Evolutionary conservation across 2,888 invertebrate genomes (phyloP).

Genomic region (Torymus aiolomorphi): DNA sequence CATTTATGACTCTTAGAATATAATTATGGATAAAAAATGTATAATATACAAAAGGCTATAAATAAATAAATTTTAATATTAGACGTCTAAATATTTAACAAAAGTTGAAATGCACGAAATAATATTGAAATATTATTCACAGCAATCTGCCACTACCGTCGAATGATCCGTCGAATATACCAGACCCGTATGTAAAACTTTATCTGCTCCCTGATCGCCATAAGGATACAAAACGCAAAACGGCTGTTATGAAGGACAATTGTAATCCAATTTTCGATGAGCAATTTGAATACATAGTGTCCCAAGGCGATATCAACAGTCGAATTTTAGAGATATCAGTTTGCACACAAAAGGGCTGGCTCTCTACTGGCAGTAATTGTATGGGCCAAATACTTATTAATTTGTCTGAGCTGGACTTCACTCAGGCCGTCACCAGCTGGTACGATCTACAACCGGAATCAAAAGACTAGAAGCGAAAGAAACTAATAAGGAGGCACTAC

Average conservation of each 20-base stretch:
- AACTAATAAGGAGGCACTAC: constrained; percentile 36
- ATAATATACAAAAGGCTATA: no score
- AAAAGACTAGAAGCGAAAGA: constrained; percentile 68
- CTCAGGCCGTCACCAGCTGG: constrained; percentile 85
- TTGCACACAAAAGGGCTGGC: constrained; percentile 90
- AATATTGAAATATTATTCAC: constrained; percentile 59
- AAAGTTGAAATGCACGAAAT: no score
- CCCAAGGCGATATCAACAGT: constrained; percentile 86
- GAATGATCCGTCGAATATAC: constrained; percentile 88
- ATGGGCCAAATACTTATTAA: constrained; percentile 88
- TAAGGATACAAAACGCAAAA: constrained; percentile 92
- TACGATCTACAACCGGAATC: constrained; percentile 82
- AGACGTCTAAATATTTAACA: no score
- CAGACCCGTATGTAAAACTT: constrained; percentile 93
- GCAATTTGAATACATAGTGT: constrained; percentile 91
- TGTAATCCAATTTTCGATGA: constrained; percentile 95
- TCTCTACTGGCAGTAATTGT: constrained; percentile 87
- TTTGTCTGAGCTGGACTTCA: constrained; percentile 82
- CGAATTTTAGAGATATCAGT: constrained; percentile 90
- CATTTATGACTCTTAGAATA: no score
- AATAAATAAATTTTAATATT: no score
- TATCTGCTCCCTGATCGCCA: constrained; percentile 90
- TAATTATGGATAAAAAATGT: no score
- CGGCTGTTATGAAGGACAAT: constrained; percentile 89
- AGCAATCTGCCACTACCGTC: constrained; percentile 84